A percentile compares a stretch with the other conserved stretches of the same genome.
These are phyloP conservation scores for Herminia tarsipennalis DNA, from an alignment of 2,888 invertebrate genomes.

Conservation along the genomic window DNA sequence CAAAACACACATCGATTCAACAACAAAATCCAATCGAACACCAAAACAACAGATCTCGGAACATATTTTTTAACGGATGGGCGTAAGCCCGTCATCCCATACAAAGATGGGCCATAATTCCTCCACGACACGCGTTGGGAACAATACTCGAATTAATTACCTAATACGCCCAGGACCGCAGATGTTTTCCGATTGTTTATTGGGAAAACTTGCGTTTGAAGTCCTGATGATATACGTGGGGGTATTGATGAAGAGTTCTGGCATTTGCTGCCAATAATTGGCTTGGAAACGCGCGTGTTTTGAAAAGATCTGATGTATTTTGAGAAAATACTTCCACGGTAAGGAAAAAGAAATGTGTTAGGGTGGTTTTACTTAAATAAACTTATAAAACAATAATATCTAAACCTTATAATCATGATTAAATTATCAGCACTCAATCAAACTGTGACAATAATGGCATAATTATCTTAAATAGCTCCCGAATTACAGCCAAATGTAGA, in stretches of 20 bases:
- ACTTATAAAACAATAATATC: too few species aligned
- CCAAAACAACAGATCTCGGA: background rate
- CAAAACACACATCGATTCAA: background rate
- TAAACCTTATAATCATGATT: too few species aligned
- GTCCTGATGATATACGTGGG: conserved; percentile 8
- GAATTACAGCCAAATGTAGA: too few species aligned
- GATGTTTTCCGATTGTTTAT: conserved; percentile 42
- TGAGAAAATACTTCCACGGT: too few species aligned
- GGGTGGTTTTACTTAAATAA: too few species aligned
- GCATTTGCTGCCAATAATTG: too few species aligned
- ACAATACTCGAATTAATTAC: conserved; percentile 69
- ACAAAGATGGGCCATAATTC: conserved; percentile 44
- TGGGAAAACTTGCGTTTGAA: conserved; percentile 20
- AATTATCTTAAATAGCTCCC: too few species aligned
- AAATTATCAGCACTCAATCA: too few species aligned
- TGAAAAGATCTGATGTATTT: too few species aligned
- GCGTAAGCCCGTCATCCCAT: conserved; percentile 33
- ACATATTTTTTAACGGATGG: conserved; percentile 39
- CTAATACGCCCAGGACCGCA: conserved; percentile 51
- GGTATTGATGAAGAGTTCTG: conserved; percentile 1
- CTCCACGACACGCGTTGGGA: conserved; percentile 29
- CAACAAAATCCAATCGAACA: conserved; percentile 8
- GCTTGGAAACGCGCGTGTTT: too few species aligned
- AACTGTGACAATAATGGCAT: too few species aligned
- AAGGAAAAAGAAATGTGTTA: too few species aligned